These are phyloP conservation scores for Lasioglossum zephyrum DNA, from an alignment of 2,888 invertebrate species.

Conservation along the genomic window DNA sequence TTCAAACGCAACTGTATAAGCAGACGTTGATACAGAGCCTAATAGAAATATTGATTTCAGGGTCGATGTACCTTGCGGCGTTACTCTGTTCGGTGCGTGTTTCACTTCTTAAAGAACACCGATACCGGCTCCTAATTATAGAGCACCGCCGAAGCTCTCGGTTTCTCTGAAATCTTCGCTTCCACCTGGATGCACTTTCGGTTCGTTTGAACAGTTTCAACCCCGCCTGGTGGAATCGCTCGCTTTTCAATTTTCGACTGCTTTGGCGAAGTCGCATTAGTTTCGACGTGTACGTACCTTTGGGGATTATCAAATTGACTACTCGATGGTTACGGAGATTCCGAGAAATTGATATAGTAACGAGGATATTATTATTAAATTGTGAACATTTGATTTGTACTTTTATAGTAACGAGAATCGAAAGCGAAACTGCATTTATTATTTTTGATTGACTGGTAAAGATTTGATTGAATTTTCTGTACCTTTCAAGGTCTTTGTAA, in stretches of 20 bases:
- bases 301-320: background rate
- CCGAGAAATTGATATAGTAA: background rate
- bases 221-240: background rate
- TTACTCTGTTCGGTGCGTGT: conserved; percentile 52
- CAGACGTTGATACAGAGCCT: conserved; percentile 70
- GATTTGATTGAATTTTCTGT: too few relatives aligned
- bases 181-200: conserved; percentile 1
- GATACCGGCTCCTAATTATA: conserved; percentile 27
- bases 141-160: background rate
- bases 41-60: conserved; percentile 77
- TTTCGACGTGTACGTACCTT: background rate
- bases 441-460: too few relatives aligned
- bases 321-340: background rate
- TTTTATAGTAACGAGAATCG: background rate
- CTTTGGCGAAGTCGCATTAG: background rate
- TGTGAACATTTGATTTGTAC: background rate
- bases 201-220: background rate
- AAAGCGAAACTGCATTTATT: background rate
- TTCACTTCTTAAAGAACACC: conserved; percentile 53
- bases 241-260: background rate
- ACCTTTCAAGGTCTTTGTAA: too few relatives aligned
- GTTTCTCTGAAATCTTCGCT: conserved; percentile 12
- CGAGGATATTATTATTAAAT: background rate
- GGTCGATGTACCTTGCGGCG: conserved; percentile 71
- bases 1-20: conserved; percentile 57